Base-by-base conservation (phyloP, 1,140 invertebrate genomes). In the Whitmania pigra region DNA sequence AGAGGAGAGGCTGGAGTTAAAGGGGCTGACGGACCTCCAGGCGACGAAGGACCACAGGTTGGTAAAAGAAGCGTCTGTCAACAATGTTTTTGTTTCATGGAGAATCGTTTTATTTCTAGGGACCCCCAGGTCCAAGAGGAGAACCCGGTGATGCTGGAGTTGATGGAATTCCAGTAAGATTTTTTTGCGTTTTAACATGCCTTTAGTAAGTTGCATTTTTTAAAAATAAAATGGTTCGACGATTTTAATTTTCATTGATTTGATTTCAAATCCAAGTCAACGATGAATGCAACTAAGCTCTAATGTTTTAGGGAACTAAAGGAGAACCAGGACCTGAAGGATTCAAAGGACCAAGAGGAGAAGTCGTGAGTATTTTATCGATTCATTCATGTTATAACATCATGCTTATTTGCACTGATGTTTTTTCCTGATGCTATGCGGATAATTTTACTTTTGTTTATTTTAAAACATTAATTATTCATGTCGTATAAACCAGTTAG, bases 121-220 rank as follows among this genome's bases (percentile, higher is more conserved):
- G 69, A 25, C 15, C 25, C 11, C 18, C 36, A 49, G 69, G 69
- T 20, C 86, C 88, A 18, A 86, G 86, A 80, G 88, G 88, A 18
- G 89, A 89, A 82, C 86, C 87, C 27, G 88, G 69, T 25, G 43
- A 36, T 20, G 69, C 69, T 22, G 69, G 69, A 49, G n/a, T 25
- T 22, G 31, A 20, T 22, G 69, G 69, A 36, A 53, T 70, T 53
- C 36, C 25, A 22, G 69, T 70, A 70, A 53, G 69, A 22, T 53
- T 25, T 17, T 11, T 49, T 49, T 5, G 9, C 9, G 15, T 49
- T 49, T 49, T 49, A 49, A 49, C 43, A 49, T 1, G 5, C 15
- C 43, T 49, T 4, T 49, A 15, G 43, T 49, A 15, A 17, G 13
- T 49, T 49, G 5, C 13, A 0, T 49, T 49, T 13, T 49, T 49